Conservation (phyloP, 2,113 vertebrate species). For the Lepidothrix coronata region DNA sequence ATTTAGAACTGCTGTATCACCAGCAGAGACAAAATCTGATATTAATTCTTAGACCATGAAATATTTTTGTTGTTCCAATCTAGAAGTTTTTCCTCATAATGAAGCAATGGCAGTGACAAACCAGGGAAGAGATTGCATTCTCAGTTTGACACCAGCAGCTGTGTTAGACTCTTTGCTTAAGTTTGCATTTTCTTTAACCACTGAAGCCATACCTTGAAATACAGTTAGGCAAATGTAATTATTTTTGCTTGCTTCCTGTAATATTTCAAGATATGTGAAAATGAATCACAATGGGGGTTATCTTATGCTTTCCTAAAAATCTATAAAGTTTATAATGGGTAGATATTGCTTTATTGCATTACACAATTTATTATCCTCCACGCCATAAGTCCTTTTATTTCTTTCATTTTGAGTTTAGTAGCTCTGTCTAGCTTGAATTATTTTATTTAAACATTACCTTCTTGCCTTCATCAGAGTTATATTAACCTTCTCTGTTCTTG, state of each 20-base stretch:
- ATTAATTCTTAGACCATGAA: background rate
- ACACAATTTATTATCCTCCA: background rate
- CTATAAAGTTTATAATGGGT: background rate
- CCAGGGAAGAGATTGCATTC: slow-evolving; percentile 30
- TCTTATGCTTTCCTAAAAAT: slow-evolving; percentile 6
- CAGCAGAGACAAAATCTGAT: background rate
- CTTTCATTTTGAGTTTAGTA: background rate
- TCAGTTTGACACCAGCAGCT: slow-evolving; percentile 23
- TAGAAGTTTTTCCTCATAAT: slow-evolving; percentile 1
- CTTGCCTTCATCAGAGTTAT: background rate
- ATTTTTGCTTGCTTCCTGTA: slow-evolving; percentile 27
- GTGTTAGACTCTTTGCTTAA: slow-evolving; percentile 2
- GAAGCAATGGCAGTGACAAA: slow-evolving; percentile 13
- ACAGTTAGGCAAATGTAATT: slow-evolving; percentile 33
- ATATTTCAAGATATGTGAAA: slow-evolving; percentile 9
- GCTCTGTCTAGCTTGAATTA: background rate
- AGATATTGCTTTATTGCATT: background rate
- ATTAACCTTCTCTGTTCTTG: background rate
- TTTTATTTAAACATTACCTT: background rate
- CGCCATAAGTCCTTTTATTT: background rate
- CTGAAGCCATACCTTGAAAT: slow-evolving; percentile 24
- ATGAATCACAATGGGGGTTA: slow-evolving; percentile 10
- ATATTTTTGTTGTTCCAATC: slow-evolving; percentile 4
- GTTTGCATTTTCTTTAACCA: slow-evolving; percentile 8
- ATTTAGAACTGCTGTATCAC: slow-evolving; percentile 7